Evolutionary conservation across 2,797 vertebrate genomes (phyloP).

Genomic region (Bradypus variegatus): DNA sequence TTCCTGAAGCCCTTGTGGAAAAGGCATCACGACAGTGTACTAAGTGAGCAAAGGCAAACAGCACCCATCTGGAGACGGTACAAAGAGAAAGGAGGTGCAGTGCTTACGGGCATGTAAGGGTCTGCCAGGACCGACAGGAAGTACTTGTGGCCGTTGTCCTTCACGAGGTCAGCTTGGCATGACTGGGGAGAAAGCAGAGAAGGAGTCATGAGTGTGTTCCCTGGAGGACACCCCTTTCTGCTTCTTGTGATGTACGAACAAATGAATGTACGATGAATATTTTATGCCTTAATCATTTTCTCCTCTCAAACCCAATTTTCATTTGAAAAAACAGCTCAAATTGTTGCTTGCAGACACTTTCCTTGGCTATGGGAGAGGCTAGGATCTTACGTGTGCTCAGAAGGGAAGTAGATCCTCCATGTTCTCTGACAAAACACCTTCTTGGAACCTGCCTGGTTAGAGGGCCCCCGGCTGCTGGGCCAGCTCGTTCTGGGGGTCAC

Average conservation of each 20-base stretch:
- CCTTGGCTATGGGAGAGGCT: not conserved
- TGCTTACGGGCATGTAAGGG: slow-evolving; percentile 97
- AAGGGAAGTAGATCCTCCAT: fast-evolving
- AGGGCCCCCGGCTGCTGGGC: not conserved
- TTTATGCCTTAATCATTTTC: not conserved
- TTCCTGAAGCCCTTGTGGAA: fast-evolving
- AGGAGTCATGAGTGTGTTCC: slow-evolving; percentile 28
- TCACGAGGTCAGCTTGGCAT: slow-evolving; percentile 96
- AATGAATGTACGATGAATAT: not conserved
- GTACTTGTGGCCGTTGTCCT: slow-evolving; percentile 98
- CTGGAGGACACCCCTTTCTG: not conserved
- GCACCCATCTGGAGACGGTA: fast-evolving
- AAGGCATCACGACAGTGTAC: not conserved
- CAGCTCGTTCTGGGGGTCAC: fast-evolving
- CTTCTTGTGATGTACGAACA: fast-evolving
- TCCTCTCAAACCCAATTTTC: not conserved
- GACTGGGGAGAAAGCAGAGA: slow-evolving; percentile 78
- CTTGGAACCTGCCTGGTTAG: fast-evolving
- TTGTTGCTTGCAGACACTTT: not conserved
- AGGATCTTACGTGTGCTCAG: not conserved
- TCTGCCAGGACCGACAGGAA: slow-evolving; percentile 96
- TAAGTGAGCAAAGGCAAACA: fast-evolving
- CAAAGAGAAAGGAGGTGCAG: not conserved
- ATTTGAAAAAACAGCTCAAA: not conserved
- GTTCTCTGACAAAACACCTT: not conserved